Evolutionary conservation across 2,797 vertebrate species (phyloP).

Genomic region (Sphaeramia orbicularis): DNA sequence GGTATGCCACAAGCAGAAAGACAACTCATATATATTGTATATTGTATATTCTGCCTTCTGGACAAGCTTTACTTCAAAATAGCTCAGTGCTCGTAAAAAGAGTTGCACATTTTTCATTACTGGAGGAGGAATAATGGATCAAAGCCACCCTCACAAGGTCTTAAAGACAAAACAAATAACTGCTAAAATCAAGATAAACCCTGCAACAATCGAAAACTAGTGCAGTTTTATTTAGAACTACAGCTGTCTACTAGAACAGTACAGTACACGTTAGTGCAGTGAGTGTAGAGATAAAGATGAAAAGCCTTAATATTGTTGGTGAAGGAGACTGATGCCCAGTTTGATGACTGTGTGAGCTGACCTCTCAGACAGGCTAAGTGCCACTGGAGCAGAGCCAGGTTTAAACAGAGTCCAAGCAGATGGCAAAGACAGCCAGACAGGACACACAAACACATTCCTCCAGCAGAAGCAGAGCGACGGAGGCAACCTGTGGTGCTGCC

Average conservation of each 20-base stretch:
- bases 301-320: constrained; percentile 3
- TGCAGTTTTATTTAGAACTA: too few species aligned
- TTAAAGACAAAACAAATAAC: not conserved
- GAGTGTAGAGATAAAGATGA: not conserved
- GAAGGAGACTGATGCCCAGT: constrained; percentile 28
- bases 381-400: constrained; percentile 65
- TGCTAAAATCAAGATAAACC: not conserved
- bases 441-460: constrained; percentile 63
- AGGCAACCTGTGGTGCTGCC: constrained; percentile 76
- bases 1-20: not conserved
- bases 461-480: constrained; percentile 60
- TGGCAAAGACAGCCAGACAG: constrained; percentile 69
- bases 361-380: constrained; percentile 72
- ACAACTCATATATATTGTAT: not conserved
- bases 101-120: constrained; percentile 25
- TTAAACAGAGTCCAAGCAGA: constrained; percentile 68
- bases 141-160: constrained; percentile 16
- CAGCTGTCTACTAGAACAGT: not conserved
- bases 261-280: not conserved
- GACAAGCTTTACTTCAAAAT: constrained; percentile 6
- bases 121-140: constrained; percentile 11
- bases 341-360: constrained; percentile 52
- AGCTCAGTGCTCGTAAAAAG: constrained; percentile 16
- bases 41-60: not conserved
- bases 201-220: too few species aligned